Evolutionary conservation across 2,113 vertebrate species (phyloP).

Genomic region (Craseonycteris thonglongyai): DNA sequence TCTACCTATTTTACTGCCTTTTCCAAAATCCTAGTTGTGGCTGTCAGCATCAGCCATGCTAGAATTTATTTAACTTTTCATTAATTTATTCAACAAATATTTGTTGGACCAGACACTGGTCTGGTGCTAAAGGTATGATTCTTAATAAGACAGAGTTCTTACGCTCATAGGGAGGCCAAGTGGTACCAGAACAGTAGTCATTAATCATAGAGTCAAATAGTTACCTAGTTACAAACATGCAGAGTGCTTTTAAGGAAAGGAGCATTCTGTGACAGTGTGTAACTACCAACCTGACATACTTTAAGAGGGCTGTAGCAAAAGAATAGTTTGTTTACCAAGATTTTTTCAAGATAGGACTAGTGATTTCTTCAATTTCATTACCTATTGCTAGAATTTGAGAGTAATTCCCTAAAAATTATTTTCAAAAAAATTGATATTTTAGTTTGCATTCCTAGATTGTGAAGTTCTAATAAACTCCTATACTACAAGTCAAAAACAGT

Average conservation of each 20-base stretch:
- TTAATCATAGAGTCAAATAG: not conserved
- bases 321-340: not conserved
- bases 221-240: not conserved
- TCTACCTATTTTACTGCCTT: not conserved
- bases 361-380: not conserved
- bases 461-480: not conserved
- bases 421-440: constrained; percentile 2
- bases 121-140: not conserved
- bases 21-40: not conserved
- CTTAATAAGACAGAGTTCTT: not conserved
- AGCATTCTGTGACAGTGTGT: not conserved
- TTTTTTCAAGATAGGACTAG: not conserved
- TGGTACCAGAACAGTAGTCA: not conserved
- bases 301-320: not conserved
- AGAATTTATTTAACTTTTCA: not conserved
- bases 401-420: not conserved
- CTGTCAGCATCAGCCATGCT: not conserved
- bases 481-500: not conserved
- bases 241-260: not conserved
- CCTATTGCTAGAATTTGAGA: not conserved
- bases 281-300: not conserved
- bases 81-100: not conserved
- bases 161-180: not conserved
- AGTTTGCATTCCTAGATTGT: not conserved
- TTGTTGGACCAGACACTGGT: not conserved